Evolutionary conservation across 2,888 invertebrate genomes (phyloP), one percentile per base, ranked within the genome.

Genomic region (Ophion costatus): DNA sequence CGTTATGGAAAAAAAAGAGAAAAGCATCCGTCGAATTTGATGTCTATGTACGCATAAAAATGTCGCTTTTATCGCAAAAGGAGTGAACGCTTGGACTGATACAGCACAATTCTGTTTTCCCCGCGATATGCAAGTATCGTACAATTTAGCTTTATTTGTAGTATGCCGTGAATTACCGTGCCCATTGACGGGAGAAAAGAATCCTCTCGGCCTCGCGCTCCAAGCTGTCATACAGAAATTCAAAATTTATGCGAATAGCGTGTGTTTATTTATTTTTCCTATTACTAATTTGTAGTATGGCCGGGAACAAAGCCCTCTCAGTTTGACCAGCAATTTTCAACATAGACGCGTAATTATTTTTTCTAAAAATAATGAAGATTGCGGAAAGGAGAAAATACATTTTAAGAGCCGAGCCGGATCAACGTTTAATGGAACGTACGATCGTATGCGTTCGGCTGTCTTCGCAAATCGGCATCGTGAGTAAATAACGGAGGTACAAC

Each of bases 401-500:
- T 17, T 14, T 51, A 51, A 1, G 51, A 51, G 51, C 17, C 51
- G 51, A 2, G 22, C 6, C 20, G 20, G 22, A 59, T 59, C 22
- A 22, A 59, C 59, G 51, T 51, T 51, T 17, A 14, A 5, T 51
- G 51, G 51, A 51, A 51, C 51, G 51, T 17, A 51, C 14, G 14
- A 17, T 14, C 51, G 51, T 51, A 22, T 56, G 57, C 63, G 70
- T 66, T 80, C 42, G 22, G 66, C 75, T 71, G 83, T 70, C 74
- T 80, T 76, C 45, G 63, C 80, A 76, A 83, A 80, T 83, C 83
- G 71, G 80, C 70, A 80, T 71, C 80, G 76, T 76, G 71, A 71
- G 80, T 80, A 83, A 83, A 83, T 83, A 83, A 83, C 80, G 80
- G 76, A 80, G 75, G 59, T 80, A 66, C 76, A 80, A 83, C 83